Evolutionary conservation across 2,888 invertebrate species (phyloP), one percentile per base, ranked within the genome.

Genomic region (Spilarctia lutea): DNA sequence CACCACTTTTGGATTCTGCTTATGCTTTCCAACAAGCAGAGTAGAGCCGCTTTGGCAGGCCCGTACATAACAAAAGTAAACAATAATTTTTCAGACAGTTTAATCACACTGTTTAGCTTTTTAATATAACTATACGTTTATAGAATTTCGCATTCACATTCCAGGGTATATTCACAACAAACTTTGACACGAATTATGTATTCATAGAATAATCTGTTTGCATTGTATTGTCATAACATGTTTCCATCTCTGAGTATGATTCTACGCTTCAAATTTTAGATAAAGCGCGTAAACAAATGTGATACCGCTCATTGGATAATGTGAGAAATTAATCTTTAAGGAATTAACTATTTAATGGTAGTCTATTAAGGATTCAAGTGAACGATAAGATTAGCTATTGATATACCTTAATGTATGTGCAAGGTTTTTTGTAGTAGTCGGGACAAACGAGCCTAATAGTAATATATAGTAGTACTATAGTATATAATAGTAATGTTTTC

Each of bases 61-160:
- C 35, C 35, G 7, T 35, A 35, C 35, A 35, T 35, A 3, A 35
- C n/a, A n/a, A n/a, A n/a, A n/a, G n/a, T n/a, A n/a, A n/a, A n/a
- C n/a, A n/a, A n/a, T n/a, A n/a, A n/a, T n/a, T n/a, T n/a, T n/a
- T n/a, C n/a, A n/a, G n/a, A n/a, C n/a, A n/a, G n/a, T n/a, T n/a
- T n/a, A n/a, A n/a, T n/a, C n/a, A n/a, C n/a, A 48, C 20, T 48
- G 1, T 48, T 48, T 3, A 48, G 20, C 7, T 48, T 48, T 48
- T 6, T 48, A 48, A 16, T 45, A 45, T 45, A 16, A 45, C 16
- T 45, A 45, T 18, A 45, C 30, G 65, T 56, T 69, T 65, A 68
- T 66, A 69, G 65, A 74, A 65, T 8, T 30, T 2, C 13, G 52
- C 27, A 65, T 65, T 65, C 65, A 27, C 52, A 39, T 56, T 65